phyloP scores from a whole-genome alignment of 2,888 invertebrate genomes.

The Trachelus iudaicus region DNA sequence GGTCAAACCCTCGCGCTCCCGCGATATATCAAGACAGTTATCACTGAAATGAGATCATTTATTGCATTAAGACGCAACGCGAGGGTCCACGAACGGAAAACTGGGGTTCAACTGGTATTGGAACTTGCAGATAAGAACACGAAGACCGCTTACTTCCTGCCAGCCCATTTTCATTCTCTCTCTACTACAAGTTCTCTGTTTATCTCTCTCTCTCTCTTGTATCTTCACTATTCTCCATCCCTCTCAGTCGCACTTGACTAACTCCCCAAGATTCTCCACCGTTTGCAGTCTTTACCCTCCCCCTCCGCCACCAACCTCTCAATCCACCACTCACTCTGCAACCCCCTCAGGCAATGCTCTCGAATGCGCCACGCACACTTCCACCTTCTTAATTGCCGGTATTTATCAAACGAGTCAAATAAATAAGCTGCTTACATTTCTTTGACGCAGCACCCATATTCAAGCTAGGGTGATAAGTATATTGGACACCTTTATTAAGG shows the following conservation, averaged over 20 bases:
- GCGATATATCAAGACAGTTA: constrained; percentile 59
- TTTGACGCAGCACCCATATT: constrained; percentile 50
- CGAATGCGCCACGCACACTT: constrained; percentile 16
- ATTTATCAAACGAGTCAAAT: constrained; percentile 59
- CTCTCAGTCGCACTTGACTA: constrained; percentile 13
- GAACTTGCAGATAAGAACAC: constrained; percentile 54
- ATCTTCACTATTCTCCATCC: constrained; percentile 11
- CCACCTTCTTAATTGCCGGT: constrained; percentile 51
- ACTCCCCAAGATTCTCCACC: constrained; percentile 16
- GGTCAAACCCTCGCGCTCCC: constrained; percentile 20
- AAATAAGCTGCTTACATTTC: constrained; percentile 59
- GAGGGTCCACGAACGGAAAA: constrained; percentile 41
- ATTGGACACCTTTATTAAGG: constrained; percentile 22
- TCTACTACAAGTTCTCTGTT: constrained; percentile 9
- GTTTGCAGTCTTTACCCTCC: constrained; percentile 8
- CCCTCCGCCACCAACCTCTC: constrained; percentile 2
- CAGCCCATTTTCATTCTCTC: constrained; percentile 13
- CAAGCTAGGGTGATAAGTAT: constrained; percentile 49
- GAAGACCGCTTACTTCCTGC: constrained; percentile 27
- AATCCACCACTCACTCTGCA: constrained; percentile 8
- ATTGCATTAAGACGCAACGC: constrained; percentile 49
- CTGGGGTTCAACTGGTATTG: constrained; percentile 46
- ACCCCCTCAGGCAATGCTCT: constrained; percentile 10
- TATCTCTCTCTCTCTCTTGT: constrained; percentile 12
- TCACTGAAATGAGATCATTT: constrained; percentile 59